A percentile compares a stretch with the other conserved stretches of the same genome.
Conservation (phyloP, 1,140 invertebrate species). For the Drosophila nikananu region DNA sequence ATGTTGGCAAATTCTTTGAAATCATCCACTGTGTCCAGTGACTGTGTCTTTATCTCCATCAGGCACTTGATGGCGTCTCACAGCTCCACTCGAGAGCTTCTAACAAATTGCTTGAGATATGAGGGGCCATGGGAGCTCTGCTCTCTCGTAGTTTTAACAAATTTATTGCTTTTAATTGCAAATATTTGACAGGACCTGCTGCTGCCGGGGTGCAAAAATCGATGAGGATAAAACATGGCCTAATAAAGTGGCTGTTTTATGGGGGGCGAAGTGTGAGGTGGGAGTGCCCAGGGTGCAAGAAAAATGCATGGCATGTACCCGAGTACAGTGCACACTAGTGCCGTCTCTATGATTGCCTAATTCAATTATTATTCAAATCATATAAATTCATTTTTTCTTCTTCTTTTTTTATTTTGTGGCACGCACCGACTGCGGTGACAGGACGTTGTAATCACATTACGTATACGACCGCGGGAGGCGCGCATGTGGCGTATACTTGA, state of each 20-base stretch:
- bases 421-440: slow-evolving; percentile 40
- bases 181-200: slow-evolving; percentile 11
- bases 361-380: slow-evolving; percentile 84
- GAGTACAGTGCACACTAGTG: slow-evolving; percentile 2
- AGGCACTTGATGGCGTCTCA: slow-evolving; percentile 17
- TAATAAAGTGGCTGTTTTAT: slow-evolving; percentile 18
- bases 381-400: slow-evolving; percentile 69
- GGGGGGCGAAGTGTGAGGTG: neutral
- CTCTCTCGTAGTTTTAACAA: slow-evolving; percentile 24
- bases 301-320: slow-evolving; percentile 31
- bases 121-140: neutral
- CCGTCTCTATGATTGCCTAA: slow-evolving; percentile 71
- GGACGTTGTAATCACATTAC: slow-evolving; percentile 76
- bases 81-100: slow-evolving; percentile 7
- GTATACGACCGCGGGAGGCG: slow-evolving; percentile 51
- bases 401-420: slow-evolving; percentile 32
- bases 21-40: neutral
- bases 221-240: slow-evolving; percentile 14
- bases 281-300: neutral
- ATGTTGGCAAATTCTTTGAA: fast-evolving
- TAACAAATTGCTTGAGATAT: slow-evolving; percentile 27
- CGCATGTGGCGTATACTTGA: slow-evolving; percentile 10
- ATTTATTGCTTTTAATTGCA: slow-evolving; percentile 43
- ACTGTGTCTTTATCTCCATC: slow-evolving; percentile 12
- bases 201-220: slow-evolving; percentile 9